These are phyloP conservation scores for Pyrrhosoma nymphula DNA, from an alignment of 2,888 invertebrate genomes.

Conservation along the genomic window DNA sequence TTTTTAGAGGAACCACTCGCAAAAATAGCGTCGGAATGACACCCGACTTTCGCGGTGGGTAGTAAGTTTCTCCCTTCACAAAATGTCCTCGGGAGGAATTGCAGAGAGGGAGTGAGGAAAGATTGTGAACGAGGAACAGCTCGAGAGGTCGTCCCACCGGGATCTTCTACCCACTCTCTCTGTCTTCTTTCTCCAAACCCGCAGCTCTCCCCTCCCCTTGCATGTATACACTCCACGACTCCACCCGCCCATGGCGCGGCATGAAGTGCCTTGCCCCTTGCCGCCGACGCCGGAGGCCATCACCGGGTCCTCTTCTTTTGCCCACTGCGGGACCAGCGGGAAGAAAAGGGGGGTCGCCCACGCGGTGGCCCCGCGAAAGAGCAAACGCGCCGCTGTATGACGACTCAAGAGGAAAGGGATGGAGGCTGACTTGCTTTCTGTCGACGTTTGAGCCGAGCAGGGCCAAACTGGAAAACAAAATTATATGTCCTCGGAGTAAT, in stretches of 20 bases:
- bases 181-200: not conserved
- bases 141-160: not conserved
- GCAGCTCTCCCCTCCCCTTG: too few species aligned
- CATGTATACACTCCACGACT: too few species aligned
- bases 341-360: not conserved
- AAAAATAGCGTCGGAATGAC: not conserved
- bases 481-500: too few species aligned
- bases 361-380: not conserved
- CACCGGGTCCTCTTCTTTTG: not conserved
- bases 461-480: too few species aligned
- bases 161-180: constrained; percentile 5
- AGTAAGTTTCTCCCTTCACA: not conserved
- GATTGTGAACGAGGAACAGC: not conserved
- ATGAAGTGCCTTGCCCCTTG: not conserved
- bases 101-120: not conserved
- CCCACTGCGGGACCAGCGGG: not conserved
- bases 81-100: not conserved
- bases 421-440: not conserved
- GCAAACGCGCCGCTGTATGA: not conserved
- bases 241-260: not conserved
- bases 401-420: not conserved
- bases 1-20: not conserved
- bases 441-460: not conserved
- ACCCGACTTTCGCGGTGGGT: not conserved
- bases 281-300: not conserved